Base-by-base conservation (phyloP, 2,888 invertebrate genomes). In the Acleris emargana region DNA sequence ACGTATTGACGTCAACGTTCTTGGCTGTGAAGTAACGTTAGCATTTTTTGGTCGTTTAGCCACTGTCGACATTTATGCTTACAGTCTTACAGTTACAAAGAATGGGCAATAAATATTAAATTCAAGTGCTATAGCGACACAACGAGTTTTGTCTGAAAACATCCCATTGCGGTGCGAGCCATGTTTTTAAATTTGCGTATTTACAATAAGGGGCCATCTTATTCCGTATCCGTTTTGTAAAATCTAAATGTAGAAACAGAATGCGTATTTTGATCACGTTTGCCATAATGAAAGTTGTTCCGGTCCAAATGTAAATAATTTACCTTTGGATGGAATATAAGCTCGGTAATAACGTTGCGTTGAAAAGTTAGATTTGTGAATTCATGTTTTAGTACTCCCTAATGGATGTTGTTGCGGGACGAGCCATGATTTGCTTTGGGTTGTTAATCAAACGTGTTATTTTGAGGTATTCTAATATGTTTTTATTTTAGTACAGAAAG, bases 281-380 rank as follows among this genome's bases (percentile, higher is more conserved):
- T 71, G 50, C 57, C 68, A 71, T 77, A 79, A 79, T 77, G 74
- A 76, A 76, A 77, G 73, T 76, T 74, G 69, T 69, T 69, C 67
- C 67, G 58, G 50, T 69, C 70, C 64, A 67, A 69, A 49, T 43
- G 62, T 57, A 62, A 57, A 62, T 62, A 51, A 62, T 62, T 62
- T 62, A 45, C 62, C 50, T 57, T 11, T 5, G 28, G n/a, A 17
- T 17, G 45, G 51, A 22, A 50, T 50, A n/a, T 43, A 18, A 43
- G 55, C n/a, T 25, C 7, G 47, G 47, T 45, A 49, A 62, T 55
- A 25, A 22, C 49, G 11, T 49, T 13, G 54, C 38, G 49, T 49
- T 25, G 42, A 55, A 62, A 62, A 62, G 55, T 57, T 62, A 28
- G 43, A 55, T 51, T 57, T 28, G 42, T 50, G 50, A 43, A 62